Evolutionary conservation across 1,140 invertebrate species (phyloP).

Genomic region (Anastatus disparis): DNA sequence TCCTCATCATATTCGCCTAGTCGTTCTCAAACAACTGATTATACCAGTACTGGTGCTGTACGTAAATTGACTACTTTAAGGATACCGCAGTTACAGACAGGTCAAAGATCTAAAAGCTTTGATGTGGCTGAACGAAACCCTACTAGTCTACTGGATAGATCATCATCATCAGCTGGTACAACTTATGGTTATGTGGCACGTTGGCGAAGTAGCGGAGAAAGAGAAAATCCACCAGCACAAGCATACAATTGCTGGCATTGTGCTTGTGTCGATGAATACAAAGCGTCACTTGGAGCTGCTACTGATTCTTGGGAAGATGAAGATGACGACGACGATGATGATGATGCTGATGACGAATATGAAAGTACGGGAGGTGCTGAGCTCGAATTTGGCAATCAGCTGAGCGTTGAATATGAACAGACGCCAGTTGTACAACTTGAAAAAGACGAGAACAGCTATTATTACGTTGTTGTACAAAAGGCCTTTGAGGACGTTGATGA

Average conservation of each 20-base stretch:
- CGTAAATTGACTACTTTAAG: constrained; percentile 50
- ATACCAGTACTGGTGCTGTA: constrained; percentile 46
- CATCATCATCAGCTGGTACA: constrained; percentile 68
- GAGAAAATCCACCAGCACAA: constrained; percentile 42
- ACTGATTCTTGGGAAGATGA: constrained; percentile 51
- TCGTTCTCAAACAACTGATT: constrained; percentile 61
- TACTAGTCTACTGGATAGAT: constrained; percentile 52
- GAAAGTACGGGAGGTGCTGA: constrained; percentile 44
- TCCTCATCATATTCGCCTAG: constrained; percentile 60
- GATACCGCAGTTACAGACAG: constrained; percentile 74
- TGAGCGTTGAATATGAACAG: constrained; percentile 63
- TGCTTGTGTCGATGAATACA: constrained; percentile 63
- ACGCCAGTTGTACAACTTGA: constrained; percentile 62
- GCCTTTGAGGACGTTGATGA: constrained; percentile 29
- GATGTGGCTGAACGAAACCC: no score
- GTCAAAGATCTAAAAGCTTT: constrained; percentile 79
- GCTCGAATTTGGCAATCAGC: constrained; percentile 55
- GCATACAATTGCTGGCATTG: constrained; percentile 61
- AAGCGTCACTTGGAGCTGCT: constrained; percentile 17
- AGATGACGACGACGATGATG: constrained; percentile 52
- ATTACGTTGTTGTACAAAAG: constrained; percentile 36
- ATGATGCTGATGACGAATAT: constrained; percentile 44
- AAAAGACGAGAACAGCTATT: constrained; percentile 54
- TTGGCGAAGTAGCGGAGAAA: constrained; percentile 13
- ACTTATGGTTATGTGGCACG: constrained; percentile 55